Conservation (phyloP, 2,888 invertebrate genomes). For the Conops quadrifasciatus region DNA sequence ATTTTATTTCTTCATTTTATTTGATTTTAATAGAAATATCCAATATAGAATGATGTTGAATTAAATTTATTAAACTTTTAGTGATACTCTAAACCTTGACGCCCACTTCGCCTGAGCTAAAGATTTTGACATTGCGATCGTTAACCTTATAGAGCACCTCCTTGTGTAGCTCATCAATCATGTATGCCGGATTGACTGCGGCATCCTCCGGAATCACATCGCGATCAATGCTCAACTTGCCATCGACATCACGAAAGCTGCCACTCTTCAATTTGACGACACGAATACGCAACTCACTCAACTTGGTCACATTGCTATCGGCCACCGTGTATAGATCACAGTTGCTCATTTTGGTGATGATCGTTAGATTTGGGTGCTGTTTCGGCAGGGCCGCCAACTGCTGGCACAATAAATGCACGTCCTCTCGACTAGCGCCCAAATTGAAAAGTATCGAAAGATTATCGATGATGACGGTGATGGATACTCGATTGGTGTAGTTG, state of each 20-base stretch:
- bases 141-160: slow-evolving; percentile 72
- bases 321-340: slow-evolving; percentile 70
- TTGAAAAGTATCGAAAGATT: slow-evolving; percentile 78
- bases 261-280: slow-evolving; percentile 77
- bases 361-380: slow-evolving; percentile 63
- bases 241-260: slow-evolving; percentile 77
- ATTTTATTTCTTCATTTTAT: not conserved
- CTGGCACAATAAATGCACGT: slow-evolving; percentile 55
- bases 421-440: slow-evolving; percentile 64
- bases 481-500: slow-evolving; percentile 53
- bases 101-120: slow-evolving; percentile 72
- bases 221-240: slow-evolving; percentile 68
- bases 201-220: slow-evolving; percentile 36
- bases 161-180: slow-evolving; percentile 53
- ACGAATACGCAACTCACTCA: slow-evolving; percentile 71
- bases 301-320: slow-evolving; percentile 71
- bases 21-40: not conserved
- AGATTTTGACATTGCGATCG: slow-evolving; percentile 78
- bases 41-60: not conserved
- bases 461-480: slow-evolving; percentile 73
- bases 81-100: slow-evolving; percentile 54
- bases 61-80: not conserved
- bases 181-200: slow-evolving; percentile 15
- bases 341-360: slow-evolving; percentile 70
- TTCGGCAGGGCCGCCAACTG: slow-evolving; percentile 52